Evolutionary conservation across 2,888 invertebrate species (phyloP).

Genomic region (Odontocolon sp.): DNA sequence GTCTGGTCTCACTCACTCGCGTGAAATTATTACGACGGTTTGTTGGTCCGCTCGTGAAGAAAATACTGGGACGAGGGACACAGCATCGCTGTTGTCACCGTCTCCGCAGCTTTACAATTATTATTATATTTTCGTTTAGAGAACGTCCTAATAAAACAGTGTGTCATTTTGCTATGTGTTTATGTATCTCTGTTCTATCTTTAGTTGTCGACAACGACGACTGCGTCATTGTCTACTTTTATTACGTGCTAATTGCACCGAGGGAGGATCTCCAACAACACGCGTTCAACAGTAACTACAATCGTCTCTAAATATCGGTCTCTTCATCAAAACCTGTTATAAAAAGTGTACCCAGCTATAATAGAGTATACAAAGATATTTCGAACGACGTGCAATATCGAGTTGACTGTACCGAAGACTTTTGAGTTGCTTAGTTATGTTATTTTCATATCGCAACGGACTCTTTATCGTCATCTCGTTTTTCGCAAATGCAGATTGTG

Average conservation of each 20-base stretch:
- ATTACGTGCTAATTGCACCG: conserved; percentile 39
- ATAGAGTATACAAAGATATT: background rate
- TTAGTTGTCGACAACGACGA: background rate
- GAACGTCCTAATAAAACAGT: conserved; percentile 10
- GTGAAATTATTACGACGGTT: conserved; percentile 12
- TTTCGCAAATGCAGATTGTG: background rate
- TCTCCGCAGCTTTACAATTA: background rate
- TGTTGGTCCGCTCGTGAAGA: background rate
- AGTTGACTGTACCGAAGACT: no score
- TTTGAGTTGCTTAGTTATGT: no score
- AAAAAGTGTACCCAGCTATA: background rate
- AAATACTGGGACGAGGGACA: background rate
- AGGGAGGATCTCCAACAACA: no score
- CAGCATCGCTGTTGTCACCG: background rate
- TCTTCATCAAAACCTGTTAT: background rate
- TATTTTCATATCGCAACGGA: no score
- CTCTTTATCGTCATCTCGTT: background rate
- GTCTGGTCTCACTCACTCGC: background rate
- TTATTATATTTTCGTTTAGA: conserved; percentile 18
- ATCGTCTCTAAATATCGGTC: conserved; percentile 27
- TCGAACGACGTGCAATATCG: background rate
- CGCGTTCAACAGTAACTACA: background rate
- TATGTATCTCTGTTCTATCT: conserved; percentile 8
- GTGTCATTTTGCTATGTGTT: background rate
- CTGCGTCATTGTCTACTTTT: conserved; percentile 28